Base-by-base conservation (phyloP, 2,113 vertebrate species). In the Petrocephalus microphthalmus region DNA sequence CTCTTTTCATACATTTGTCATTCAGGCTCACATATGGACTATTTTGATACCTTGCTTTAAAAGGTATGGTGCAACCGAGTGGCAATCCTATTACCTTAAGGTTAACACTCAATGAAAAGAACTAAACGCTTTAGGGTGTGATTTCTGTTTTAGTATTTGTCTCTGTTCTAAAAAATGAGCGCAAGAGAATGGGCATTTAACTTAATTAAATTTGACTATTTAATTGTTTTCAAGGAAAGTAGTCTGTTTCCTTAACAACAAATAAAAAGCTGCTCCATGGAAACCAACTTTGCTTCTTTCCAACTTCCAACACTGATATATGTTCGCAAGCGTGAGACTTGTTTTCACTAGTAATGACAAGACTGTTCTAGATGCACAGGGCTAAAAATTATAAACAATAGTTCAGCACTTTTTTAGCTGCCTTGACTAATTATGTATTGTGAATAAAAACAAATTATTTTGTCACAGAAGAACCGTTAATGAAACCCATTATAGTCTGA, bases 371-470 rank as follows among this genome's bases (percentile, higher is more conserved):
- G 84, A 85, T 56, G 84, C 84, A 85, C 1, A 13, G 15, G 84
- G 51, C 84, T 56, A 56, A 85, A 85, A 56, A 85, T 33, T 25
- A 13, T 85, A 85, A 85, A 29, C 52, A 54, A 52, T 37, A 85
- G 51, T 85, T 85, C 84, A 85, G 84, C 84, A 85, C 52, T 54
- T 84, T 83, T 85, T 85, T 85, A 85, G 84, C 52, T 54, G 84
- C 52, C 33, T 85, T 3, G 20, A 56, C 84, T 85, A 85, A 85
- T 56, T 85, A 85, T 42, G 29, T 85, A 52, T 85, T 54, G 25
- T 85, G 52, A 85, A 85, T 85, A 85, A 85, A 85, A 85, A 85
- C 13, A 42, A 85, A 37, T 29, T 2, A 85, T 56, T 54, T 54
- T 56, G n/a, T 54, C 84, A 52, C 84, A 49, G 54, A 37, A 54